Evolutionary conservation across 2,113 vertebrate genomes (phyloP).

Genomic region (Uria lomvia): DNA sequence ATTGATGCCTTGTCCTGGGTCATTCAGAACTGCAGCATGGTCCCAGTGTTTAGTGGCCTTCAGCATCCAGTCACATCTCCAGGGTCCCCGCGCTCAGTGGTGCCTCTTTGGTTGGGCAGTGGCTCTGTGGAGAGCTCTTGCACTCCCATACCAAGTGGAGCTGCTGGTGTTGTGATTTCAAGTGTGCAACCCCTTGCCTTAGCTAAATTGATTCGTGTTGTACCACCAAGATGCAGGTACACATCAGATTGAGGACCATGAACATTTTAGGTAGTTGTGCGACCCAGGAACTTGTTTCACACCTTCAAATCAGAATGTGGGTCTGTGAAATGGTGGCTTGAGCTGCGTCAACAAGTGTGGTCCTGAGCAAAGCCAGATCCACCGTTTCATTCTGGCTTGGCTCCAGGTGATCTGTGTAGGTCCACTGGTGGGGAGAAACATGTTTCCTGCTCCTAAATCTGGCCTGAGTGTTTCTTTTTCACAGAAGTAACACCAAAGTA

Average conservation of each 20-base stretch:
- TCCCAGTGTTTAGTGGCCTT: not conserved
- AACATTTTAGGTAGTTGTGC: not conserved
- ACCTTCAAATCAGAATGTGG: not conserved
- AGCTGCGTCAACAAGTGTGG: rapidly evolving
- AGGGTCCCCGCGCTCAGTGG: rapidly evolving
- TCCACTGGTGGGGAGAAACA: not conserved
- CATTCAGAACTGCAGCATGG: not conserved
- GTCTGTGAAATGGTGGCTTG: not conserved
- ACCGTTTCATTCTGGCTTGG: not conserved
- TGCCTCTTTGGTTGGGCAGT: not conserved
- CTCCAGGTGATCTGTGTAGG: not conserved
- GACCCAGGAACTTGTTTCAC: not conserved
- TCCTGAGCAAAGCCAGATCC: not conserved
- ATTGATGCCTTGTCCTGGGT: not conserved
- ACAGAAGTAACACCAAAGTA: not conserved
- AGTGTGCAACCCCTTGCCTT: not conserved
- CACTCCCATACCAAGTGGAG: not conserved
- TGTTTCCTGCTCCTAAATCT: not conserved
- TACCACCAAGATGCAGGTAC: not conserved
- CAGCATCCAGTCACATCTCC: not conserved
- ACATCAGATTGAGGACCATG: rapidly evolving
- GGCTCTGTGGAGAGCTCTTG: not conserved
- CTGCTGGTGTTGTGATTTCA: not conserved
- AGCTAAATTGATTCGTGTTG: not conserved
- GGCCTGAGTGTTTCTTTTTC: not conserved